A percentile compares a stretch with the other conserved stretches of the same genome.
These are phyloP conservation scores for Hypomecis atomaria DNA, from an alignment of 2,888 invertebrate genomes.

Conservation along the genomic window DNA sequence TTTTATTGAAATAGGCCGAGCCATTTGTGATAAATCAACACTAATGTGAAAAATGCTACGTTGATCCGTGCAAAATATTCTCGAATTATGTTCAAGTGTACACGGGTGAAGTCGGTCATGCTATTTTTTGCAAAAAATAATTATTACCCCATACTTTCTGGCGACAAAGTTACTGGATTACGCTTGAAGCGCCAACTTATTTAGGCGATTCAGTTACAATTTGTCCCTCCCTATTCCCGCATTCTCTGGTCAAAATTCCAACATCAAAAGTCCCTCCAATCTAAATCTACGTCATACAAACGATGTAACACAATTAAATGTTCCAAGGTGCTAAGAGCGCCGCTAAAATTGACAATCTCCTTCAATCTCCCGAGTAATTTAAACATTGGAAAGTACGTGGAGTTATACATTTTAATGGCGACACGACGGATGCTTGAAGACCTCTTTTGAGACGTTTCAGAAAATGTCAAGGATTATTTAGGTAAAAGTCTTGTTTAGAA, in stretches of 20 bases:
- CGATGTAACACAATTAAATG: constrained; percentile 40
- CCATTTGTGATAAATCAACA: too few species aligned
- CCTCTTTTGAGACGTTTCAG: constrained; percentile 10
- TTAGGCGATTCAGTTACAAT: background rate
- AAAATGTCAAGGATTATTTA: constrained; percentile 15
- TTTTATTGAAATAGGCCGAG: too few species aligned
- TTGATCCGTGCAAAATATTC: too few species aligned
- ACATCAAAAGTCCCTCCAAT: constrained; percentile 7
- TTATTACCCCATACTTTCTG: too few species aligned
- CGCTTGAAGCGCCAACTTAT: too few species aligned
- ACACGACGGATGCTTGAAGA: constrained; percentile 11
- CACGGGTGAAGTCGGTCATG: too few species aligned
- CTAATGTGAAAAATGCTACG: too few species aligned
- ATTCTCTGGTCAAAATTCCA: constrained; percentile 1
- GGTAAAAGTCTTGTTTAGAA: background rate
- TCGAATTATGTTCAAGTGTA: too few species aligned
- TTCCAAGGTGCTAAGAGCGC: constrained; percentile 33
- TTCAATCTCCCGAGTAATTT: constrained; percentile 43
- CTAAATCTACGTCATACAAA: constrained; percentile 19
- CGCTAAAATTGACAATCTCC: constrained; percentile 41
- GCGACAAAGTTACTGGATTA: too few species aligned
- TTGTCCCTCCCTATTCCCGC: too few species aligned
- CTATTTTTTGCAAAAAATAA: too few species aligned
- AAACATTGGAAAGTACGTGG: constrained; percentile 44
- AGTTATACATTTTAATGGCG: constrained; percentile 44